Base-by-base conservation (phyloP, 2,113 vertebrate species). In the Tenebrosternarchus preto region DNA sequence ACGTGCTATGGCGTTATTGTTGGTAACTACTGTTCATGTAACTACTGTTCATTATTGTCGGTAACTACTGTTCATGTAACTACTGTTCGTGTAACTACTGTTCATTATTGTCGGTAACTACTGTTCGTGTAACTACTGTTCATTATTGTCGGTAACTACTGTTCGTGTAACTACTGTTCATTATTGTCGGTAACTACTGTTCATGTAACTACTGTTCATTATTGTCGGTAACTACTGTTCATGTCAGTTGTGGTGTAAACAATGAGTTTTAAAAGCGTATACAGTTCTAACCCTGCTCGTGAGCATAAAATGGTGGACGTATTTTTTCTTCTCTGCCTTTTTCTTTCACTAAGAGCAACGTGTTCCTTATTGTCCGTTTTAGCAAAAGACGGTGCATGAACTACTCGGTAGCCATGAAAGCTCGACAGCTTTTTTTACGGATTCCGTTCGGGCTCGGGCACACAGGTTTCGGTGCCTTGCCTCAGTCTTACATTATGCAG, bases 191-290 rank as follows among this genome's bases (percentile, higher is more conserved):
- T 43, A 43, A 43, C 39, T 43, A 43, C 3, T 59, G 22, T 7
- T 59, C n/a, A 2, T 61, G 24, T 61, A 27, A n/a, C n/a, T n/a
- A n/a, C n/a, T n/a, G n/a, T n/a, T 27, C 15, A 27, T 27, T 61
- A 9, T 12, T 50, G 12, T 9, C 43, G 43, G 43, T 50, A 15
- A 50, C 12, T 2, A 50, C 2, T 50, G 11, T 2, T 50, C 8
- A 22, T 60, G 59, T 60, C 11, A 8, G 59, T 60, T 60, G n/a
- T 25, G n/a, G 71, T 20, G 24, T 72, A 72, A 50, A 72, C 25
- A 0, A 43, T 53, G 43, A 19, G 46, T 72, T 15, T 33, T 17
- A 72, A 29, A 25, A 19, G 27, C 31, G 19, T 33, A 20, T 20
- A 33, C 8, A 64, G 61, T 19, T 29, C 25, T 6, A 53, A 12